Evolutionary conservation across 2,113 vertebrate species (phyloP).

Genomic region (Protobothrops mucrosquamatus): DNA sequence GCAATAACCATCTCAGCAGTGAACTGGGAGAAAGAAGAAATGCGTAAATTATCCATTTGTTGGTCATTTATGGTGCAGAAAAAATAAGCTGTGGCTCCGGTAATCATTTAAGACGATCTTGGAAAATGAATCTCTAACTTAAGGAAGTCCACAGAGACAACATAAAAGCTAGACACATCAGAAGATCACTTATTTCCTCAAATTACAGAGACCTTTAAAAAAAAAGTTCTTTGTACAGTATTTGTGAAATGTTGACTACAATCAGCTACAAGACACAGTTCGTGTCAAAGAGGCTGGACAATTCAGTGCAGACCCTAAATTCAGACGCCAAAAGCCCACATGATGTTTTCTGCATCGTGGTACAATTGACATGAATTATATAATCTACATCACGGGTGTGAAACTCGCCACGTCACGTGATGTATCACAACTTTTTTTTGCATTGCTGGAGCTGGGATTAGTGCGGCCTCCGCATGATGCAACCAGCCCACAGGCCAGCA

Average conservation of each 20-base stretch:
- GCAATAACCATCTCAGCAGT: constrained; percentile 57
- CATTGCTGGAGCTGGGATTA: no score
- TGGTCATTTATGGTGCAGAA: constrained; percentile 30
- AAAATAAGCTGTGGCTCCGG: constrained; percentile 22
- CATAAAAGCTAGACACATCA: constrained; percentile 29
- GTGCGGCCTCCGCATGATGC: no score
- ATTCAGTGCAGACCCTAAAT: neutral
- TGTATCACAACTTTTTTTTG: no score
- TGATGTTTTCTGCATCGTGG: neutral
- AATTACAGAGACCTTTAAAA: neutral
- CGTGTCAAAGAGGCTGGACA: neutral
- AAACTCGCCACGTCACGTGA: no score
- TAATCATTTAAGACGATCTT: constrained; percentile 43
- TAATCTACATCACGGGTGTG: no score
- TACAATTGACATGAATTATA: no score
- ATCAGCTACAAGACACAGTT: neutral
- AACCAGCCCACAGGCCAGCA: no score
- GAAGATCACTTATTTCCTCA: neutral
- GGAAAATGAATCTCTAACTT: constrained; percentile 39
- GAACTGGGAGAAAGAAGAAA: constrained; percentile 8
- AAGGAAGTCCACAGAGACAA: constrained; percentile 37
- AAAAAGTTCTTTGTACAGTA: neutral
- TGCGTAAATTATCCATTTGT: constrained; percentile 21
- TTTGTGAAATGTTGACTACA: neutral
- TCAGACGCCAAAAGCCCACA: neutral